Evolutionary conservation across 2,797 vertebrate genomes (phyloP).

Genomic region (Gobionotothen gibberifrons): DNA sequence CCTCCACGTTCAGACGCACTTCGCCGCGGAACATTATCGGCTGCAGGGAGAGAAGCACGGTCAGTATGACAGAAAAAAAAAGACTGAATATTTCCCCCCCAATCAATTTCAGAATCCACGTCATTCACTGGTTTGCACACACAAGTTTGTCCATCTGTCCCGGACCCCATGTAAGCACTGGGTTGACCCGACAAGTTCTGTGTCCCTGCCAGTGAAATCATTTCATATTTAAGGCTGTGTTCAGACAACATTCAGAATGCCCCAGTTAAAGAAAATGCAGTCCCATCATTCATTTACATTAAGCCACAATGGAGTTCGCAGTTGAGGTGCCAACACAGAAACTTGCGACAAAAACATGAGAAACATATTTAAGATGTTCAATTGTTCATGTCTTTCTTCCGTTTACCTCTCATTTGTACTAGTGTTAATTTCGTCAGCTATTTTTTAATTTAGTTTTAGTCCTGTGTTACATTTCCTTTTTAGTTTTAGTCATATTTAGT

Average conservation of each 20-base stretch:
- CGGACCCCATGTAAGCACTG: neutral
- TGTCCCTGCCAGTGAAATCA: neutral
- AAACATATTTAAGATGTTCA: neutral
- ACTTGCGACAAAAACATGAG: no score
- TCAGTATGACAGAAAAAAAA: constrained; percentile 18
- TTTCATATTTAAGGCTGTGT: neutral
- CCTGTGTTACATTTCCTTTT: no score
- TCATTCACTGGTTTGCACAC: constrained; percentile 51
- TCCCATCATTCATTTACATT: neutral
- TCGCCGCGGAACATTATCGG: constrained; percentile 98
- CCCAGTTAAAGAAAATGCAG: neutral
- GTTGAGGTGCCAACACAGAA: no score
- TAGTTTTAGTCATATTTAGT: no score
- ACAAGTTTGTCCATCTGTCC: constrained; percentile 3
- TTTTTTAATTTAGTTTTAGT: no score
- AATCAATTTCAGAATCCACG: constrained; percentile 47
- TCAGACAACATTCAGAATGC: neutral
- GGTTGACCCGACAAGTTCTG: neutral
- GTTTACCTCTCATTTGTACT: neutral
- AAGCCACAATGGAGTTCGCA: neutral
- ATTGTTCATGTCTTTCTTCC: neutral
- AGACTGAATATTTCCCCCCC: neutral
- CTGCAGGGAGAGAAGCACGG: constrained; percentile 74
- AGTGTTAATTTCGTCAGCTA: no score
- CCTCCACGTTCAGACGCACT: constrained; percentile 97